Evolutionary conservation across 2,888 invertebrate genomes (phyloP).

Genomic region (Chydorus sphaericus): DNA sequence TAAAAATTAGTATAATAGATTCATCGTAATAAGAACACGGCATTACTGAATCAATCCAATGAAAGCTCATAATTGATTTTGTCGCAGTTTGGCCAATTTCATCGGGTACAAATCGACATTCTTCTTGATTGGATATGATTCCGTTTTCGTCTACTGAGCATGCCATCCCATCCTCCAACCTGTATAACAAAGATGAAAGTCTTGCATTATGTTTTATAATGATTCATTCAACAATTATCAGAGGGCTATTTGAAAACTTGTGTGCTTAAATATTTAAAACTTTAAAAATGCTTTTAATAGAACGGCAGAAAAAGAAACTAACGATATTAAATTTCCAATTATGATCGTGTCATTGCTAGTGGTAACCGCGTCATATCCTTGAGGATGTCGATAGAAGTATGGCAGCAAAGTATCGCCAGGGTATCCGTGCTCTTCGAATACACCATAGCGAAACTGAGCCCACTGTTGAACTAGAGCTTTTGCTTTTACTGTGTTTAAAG

Average conservation of each 20-base stretch:
- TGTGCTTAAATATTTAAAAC: neutral
- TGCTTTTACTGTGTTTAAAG: conserved; percentile 1
- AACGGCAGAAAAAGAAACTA: neutral
- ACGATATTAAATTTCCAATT: neutral
- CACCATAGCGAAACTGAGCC: conserved; percentile 9
- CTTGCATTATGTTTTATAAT: neutral
- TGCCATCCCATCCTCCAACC: neutral
- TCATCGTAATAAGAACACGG: neutral
- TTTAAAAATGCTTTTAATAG: neutral
- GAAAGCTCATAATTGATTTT: conserved; percentile 7
- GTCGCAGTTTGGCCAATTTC: neutral
- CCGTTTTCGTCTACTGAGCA: neutral
- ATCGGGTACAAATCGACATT: neutral
- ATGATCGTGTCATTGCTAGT: neutral
- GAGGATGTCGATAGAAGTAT: conserved; percentile 7
- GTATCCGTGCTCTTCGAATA: conserved; percentile 9
- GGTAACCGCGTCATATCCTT: conserved; percentile 3
- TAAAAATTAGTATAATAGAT: neutral
- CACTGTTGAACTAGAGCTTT: conserved; percentile 8
- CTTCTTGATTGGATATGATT: neutral
- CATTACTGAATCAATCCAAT: conserved; percentile 1
- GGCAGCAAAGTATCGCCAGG: neutral
- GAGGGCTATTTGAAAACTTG: neutral
- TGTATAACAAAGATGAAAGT: neutral
- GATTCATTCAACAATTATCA: neutral